Percentiles rank a stretch among this genome's conserved stretches.
phyloP scores from a whole-genome alignment of 2,888 invertebrate genomes.

The Icerya purchasi region DNA sequence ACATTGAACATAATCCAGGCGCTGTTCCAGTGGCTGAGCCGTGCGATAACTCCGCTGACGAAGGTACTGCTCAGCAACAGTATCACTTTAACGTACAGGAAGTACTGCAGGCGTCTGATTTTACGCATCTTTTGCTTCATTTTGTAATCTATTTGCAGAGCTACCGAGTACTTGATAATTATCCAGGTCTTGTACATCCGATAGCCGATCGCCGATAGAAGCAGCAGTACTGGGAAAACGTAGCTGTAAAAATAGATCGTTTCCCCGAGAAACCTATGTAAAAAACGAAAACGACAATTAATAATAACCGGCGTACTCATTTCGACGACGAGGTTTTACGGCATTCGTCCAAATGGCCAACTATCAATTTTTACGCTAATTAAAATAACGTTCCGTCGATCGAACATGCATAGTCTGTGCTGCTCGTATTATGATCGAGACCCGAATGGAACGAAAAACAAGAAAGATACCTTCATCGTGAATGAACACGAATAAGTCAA shows the following conservation, averaged over 20 bases:
- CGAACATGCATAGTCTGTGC: no score
- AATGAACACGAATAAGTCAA: no score
- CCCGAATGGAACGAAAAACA: no score
- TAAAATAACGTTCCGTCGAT: no score
- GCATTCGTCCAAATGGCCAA: no score
- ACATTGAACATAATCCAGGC: constrained; percentile 19
- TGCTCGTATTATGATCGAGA: no score
- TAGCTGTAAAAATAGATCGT: constrained; percentile 31
- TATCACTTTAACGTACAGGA: constrained; percentile 17
- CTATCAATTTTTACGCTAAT: no score
- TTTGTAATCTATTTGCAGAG: constrained; percentile 35
- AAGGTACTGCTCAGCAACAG: constrained; percentile 16
- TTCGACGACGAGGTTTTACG: no score
- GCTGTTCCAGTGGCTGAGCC: constrained; percentile 15
- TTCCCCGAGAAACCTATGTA: constrained; percentile 31
- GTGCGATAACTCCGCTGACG: constrained; percentile 16
- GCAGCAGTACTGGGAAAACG: constrained; percentile 29
- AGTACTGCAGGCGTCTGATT: constrained; percentile 31
- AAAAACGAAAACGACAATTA: background rate
- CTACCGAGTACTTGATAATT: constrained; percentile 35
- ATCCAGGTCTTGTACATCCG: constrained; percentile 33
- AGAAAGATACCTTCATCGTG: no score
- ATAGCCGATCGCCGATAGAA: constrained; percentile 28
- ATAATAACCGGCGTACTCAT: no score
- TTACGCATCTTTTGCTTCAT: constrained; percentile 36